Conservation (phyloP, 2,888 invertebrate genomes). For the Tipula lateralis region DNA sequence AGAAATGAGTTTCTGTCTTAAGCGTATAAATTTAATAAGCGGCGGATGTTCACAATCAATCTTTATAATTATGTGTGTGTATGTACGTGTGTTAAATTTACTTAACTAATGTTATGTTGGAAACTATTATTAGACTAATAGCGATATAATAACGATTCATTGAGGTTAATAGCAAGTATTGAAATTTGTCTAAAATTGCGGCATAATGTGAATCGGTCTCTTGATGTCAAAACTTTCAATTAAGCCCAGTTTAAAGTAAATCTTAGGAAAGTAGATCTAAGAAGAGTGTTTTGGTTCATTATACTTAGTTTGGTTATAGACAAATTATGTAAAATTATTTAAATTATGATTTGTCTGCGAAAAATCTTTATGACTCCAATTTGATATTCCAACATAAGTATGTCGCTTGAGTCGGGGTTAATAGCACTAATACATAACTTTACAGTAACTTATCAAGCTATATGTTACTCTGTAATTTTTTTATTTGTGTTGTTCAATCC, state of each 20-base stretch:
- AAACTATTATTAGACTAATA: neutral
- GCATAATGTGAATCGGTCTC: neutral
- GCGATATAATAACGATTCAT: neutral
- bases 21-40: constrained; percentile 12
- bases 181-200: neutral
- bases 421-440: too few species aligned
- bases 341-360: too few species aligned
- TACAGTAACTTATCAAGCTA: too few species aligned
- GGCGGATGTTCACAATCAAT: neutral
- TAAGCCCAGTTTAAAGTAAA: neutral
- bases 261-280: too few species aligned
- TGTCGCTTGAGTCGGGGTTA: too few species aligned
- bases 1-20: neutral
- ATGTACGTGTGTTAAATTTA: neutral
- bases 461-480: too few species aligned
- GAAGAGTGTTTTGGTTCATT: too few species aligned
- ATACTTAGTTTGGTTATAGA: too few species aligned
- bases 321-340: too few species aligned
- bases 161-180: neutral
- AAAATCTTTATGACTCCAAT: too few species aligned
- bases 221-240: neutral
- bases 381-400: too few species aligned
- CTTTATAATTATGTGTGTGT: neutral
- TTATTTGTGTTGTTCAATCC: too few species aligned
- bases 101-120: neutral